These are phyloP conservation scores for Fregata magnificens DNA, from an alignment of 2,113 vertebrate genomes.

Conservation along the genomic window DNA sequence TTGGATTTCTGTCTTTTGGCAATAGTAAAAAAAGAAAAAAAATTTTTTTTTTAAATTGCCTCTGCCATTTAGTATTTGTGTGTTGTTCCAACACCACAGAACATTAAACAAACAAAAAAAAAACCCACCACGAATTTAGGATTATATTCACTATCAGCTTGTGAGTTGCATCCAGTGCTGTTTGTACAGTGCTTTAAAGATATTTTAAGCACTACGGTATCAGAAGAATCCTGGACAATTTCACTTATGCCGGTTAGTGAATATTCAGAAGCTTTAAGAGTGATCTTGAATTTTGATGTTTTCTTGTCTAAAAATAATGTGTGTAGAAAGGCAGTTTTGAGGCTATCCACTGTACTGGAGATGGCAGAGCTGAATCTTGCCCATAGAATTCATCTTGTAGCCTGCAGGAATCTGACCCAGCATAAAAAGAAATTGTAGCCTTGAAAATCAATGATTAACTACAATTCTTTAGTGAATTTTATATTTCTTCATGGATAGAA, in stretches of 20 bases:
- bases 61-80: background rate
- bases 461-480: background rate
- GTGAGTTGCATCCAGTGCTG: background rate
- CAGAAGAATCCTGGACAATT: constrained; percentile 15
- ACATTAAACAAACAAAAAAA: background rate
- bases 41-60: background rate
- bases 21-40: background rate
- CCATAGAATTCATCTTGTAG: background rate
- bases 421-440: background rate
- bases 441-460: background rate
- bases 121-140: background rate
- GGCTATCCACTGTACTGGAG: background rate
- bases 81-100: background rate
- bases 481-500: background rate
- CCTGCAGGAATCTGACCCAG: background rate
- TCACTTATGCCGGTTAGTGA: background rate
- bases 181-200: background rate
- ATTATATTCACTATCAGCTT: background rate
- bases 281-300: background rate
- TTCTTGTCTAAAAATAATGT: background rate
- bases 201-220: background rate
- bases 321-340: background rate
- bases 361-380: background rate
- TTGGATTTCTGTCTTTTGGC: background rate
- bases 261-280: constrained; percentile 16